Evolutionary conservation across 2,113 vertebrate species (phyloP).

Genomic region (Bubalus kerabau): DNA sequence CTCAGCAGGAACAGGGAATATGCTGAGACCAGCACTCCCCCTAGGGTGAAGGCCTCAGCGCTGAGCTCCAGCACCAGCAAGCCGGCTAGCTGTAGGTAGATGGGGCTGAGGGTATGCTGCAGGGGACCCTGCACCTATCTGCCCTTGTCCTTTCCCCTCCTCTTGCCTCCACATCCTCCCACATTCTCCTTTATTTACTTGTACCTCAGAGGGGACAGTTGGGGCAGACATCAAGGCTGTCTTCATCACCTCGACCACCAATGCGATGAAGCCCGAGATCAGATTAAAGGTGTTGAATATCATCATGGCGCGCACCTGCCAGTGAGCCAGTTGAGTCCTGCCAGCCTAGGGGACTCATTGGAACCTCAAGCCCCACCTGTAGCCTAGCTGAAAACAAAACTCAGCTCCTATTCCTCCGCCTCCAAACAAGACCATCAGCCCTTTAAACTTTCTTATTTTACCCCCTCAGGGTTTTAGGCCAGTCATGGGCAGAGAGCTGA

Average conservation of each 20-base stretch:
- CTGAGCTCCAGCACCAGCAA: constrained; percentile 57
- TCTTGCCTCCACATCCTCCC: neutral
- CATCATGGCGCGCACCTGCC: constrained; percentile 69
- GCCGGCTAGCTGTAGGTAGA: constrained; percentile 44
- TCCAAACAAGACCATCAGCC: neutral
- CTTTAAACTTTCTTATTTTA: neutral
- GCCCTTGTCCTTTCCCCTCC: neutral
- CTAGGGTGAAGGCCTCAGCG: constrained; percentile 52
- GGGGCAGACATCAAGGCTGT: constrained; percentile 45
- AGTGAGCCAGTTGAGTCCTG: constrained; percentile 37
- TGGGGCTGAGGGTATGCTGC: neutral
- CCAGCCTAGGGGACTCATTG: neutral
- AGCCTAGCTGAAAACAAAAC: neutral
- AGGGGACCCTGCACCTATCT: neutral
- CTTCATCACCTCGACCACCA: constrained; percentile 60
- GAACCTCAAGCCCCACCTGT: neutral
- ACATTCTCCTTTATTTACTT: neutral
- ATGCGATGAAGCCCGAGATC: constrained; percentile 54
- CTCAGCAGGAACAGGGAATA: constrained; percentile 61
- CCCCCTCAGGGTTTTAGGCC: neutral
- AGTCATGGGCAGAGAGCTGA: neutral
- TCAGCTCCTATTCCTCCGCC: neutral
- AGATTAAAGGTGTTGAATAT: constrained; percentile 56
- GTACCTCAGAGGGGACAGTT: constrained; percentile 28
- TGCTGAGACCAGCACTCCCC: constrained; percentile 46